Percentiles rank a stretch among this genome's conserved stretches.
Evolutionary conservation across 1,140 invertebrate genomes (phyloP).

Genomic region (Diorhabda carinulata): DNA sequence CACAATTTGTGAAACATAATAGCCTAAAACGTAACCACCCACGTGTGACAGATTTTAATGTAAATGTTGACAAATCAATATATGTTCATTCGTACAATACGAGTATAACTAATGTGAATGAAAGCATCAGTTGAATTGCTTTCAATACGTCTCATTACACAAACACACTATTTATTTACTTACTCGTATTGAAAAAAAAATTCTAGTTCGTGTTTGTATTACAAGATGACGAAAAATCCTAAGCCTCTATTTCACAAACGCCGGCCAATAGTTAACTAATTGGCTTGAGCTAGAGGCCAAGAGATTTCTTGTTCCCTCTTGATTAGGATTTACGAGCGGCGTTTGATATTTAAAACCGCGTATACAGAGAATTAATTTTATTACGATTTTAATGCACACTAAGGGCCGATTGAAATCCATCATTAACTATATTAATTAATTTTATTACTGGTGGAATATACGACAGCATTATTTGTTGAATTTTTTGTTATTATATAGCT

Average conservation of each 20-base stretch:
- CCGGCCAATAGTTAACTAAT: slow-evolving; percentile 35
- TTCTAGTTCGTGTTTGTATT: slow-evolving; percentile 6
- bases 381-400: neutral
- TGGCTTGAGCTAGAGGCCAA: slow-evolving; percentile 27
- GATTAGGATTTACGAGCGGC: slow-evolving; percentile 34
- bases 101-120: too few relatives aligned
- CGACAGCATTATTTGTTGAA: too few relatives aligned
- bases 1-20: too few relatives aligned
- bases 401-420: neutral
- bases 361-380: neutral
- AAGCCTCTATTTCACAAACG: slow-evolving; percentile 23
- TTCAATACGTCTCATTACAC: too few relatives aligned
- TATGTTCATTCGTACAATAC: too few relatives aligned
- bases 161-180: too few relatives aligned
- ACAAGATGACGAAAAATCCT: slow-evolving; percentile 24
- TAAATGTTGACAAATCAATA: too few relatives aligned
- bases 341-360: slow-evolving; percentile 27
- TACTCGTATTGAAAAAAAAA: too few relatives aligned
- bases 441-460: neutral
- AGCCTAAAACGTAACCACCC: too few relatives aligned
- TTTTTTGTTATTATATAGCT: too few relatives aligned
- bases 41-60: too few relatives aligned
- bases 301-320: slow-evolving; percentile 27
- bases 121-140: too few relatives aligned
- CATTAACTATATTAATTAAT: slow-evolving; percentile 1